Conservation (phyloP, 1,140 invertebrate species). For the Cydia strobilella region DNA sequence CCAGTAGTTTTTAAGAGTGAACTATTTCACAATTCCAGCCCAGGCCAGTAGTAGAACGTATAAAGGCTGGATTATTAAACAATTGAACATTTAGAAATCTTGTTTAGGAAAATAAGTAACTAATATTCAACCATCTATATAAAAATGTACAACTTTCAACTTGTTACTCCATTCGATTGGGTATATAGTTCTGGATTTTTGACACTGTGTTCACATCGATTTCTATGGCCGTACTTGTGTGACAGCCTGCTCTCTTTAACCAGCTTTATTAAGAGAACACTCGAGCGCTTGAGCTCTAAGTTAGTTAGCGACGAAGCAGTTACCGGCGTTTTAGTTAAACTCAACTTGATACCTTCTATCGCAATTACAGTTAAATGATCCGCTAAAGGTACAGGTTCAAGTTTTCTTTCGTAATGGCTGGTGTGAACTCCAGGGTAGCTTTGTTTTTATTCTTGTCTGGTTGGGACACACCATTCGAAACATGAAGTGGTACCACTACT, state of each 20-base stretch:
- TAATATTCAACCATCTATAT: too few relatives aligned
- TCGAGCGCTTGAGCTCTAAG: constrained; percentile 40
- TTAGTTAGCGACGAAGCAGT: constrained; percentile 33
- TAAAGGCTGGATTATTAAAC: too few relatives aligned
- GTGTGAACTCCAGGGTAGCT: neutral
- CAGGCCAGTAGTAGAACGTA: too few relatives aligned
- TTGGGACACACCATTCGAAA: neutral
- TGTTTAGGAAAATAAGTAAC: too few relatives aligned
- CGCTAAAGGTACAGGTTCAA: neutral
- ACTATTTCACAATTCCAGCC: too few relatives aligned
- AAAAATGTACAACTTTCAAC: too few relatives aligned
- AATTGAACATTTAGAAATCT: too few relatives aligned
- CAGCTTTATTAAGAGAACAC: constrained; percentile 42
- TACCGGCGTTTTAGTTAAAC: constrained; percentile 19
- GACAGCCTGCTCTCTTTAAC: constrained; percentile 36
- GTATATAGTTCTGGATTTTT: too few relatives aligned
- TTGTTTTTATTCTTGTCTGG: neutral
- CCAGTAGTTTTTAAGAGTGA: too few relatives aligned
- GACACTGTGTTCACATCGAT: neutral
- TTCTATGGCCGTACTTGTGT: neutral
- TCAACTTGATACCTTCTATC: constrained; percentile 19
- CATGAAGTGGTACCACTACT: too few relatives aligned
- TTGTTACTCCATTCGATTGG: too few relatives aligned
- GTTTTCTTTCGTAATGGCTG: neutral
- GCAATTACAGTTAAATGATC: constrained; percentile 18